Conservation (phyloP, 2,113 vertebrate species). For the Hemicordylus capensis region DNA sequence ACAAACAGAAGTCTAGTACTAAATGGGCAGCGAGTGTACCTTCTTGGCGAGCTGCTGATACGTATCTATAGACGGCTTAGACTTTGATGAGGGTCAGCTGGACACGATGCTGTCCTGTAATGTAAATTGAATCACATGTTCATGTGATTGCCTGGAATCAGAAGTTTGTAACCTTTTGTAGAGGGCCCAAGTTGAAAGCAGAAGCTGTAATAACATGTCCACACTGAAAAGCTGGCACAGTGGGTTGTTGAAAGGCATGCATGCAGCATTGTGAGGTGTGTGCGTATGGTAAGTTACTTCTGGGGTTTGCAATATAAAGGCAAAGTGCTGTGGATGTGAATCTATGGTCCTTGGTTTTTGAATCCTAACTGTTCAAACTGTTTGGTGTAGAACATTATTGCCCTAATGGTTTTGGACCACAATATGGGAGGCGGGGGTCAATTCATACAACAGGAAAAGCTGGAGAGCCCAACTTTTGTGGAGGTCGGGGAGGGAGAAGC, state of each 20-base stretch:
- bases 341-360: no score
- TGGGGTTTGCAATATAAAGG: no score
- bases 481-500: no score
- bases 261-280: background rate
- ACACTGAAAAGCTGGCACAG: background rate
- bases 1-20: constrained; percentile 29
- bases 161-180: background rate
- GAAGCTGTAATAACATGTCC: constrained; percentile 19
- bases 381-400: no score
- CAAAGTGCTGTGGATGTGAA: no score
- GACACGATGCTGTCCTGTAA: constrained; percentile 18
- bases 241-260: background rate
- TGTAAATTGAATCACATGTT: background rate
- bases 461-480: no score
- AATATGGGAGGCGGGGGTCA: no score
- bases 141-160: background rate
- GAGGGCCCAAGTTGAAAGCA: background rate
- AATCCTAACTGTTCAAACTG: no score
- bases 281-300: background rate
- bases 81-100: constrained; percentile 48
- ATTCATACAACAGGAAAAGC: no score
- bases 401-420: no score
- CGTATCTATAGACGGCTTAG: background rate
- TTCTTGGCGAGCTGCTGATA: constrained; percentile 27
- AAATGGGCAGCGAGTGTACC: constrained; percentile 50